Base-by-base conservation (phyloP, 2,113 vertebrate species). In the Drymodes brunneopygia region DNA sequence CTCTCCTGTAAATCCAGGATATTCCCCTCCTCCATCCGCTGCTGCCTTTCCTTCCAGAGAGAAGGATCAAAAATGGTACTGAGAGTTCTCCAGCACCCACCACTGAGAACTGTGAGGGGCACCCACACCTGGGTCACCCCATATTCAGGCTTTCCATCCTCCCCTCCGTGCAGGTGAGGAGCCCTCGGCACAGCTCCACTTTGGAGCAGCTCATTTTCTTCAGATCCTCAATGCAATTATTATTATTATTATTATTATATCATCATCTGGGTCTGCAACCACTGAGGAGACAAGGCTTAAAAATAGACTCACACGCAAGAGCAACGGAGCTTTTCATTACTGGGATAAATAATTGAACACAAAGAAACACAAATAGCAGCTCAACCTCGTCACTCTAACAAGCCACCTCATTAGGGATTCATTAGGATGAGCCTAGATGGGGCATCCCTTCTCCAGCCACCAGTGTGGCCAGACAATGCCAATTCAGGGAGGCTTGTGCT, bases 11-110 rank as follows among this genome's bases (percentile, higher is more conserved):
- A 87, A 75, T 97, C 98, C 47, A 98, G 57, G 35, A 97, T 51
- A 29, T 72, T 97, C 40, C 97, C 97, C n/a, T 95, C 98, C 51
- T 97, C 96, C 31, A 97, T 96, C 88, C 44, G 90, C 83, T 95
- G 98, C 95, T 97, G 98, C 97, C 97, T 98, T 84, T 98, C 98
- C 99, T 99, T 56, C 48, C 60, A 44, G 60, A 80, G 4, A 67
- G 33, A 5, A 69, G 90, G 38, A 64, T 51, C 22, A 6, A 4
- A 38, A 42, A 28, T 1, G 14, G 72, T 35, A 92, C 11, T 4
- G 29, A 70, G 74, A 48, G 48, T 12, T 57, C 62, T 40, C n/a
- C 66, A 67, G 61, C 36, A 35, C 29, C 47, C 44, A 6, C 24
- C 40, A 42, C 73, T 27, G 40, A 31, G 20, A n/a, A 15, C 31